These are phyloP conservation scores for Cantharis nigra DNA, from an alignment of 2,888 invertebrate genomes.

Conservation along the genomic window DNA sequence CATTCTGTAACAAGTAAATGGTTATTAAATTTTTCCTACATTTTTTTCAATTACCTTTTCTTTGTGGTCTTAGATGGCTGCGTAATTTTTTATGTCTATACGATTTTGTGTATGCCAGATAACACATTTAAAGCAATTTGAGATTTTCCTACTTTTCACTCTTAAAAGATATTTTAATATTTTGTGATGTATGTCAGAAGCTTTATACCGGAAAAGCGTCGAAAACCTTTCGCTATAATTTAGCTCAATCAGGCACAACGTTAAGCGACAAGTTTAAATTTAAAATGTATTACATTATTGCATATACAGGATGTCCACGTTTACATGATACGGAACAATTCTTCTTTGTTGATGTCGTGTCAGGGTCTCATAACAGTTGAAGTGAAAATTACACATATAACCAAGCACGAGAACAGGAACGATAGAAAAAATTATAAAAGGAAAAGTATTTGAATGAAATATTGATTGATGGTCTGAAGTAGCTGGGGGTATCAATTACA, in stretches of 20 bases:
- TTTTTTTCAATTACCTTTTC: slow-evolving; percentile 2
- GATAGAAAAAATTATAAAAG: background rate
- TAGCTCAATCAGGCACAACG: background rate
- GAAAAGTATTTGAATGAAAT: background rate
- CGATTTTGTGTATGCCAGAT: background rate
- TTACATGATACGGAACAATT: background rate
- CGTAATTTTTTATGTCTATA: background rate
- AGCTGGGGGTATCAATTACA: background rate
- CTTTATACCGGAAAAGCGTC: background rate
- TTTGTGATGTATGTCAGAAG: background rate
- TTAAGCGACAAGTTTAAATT: background rate
- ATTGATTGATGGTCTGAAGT: background rate
- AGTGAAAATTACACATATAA: background rate
- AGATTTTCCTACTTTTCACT: background rate
- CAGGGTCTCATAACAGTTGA: background rate
- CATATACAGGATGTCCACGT: background rate
- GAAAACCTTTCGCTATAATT: background rate
- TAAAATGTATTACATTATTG: background rate
- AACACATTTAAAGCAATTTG: background rate
- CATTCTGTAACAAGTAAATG: slow-evolving; percentile 19
- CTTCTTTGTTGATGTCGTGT: background rate
- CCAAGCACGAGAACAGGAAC: background rate
- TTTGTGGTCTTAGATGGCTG: background rate
- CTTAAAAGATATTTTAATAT: background rate
- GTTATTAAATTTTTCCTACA: slow-evolving; percentile 19